phyloP scores from a whole-genome alignment of 2,113 vertebrate genomes.

The Gallinago jamesoni region DNA sequence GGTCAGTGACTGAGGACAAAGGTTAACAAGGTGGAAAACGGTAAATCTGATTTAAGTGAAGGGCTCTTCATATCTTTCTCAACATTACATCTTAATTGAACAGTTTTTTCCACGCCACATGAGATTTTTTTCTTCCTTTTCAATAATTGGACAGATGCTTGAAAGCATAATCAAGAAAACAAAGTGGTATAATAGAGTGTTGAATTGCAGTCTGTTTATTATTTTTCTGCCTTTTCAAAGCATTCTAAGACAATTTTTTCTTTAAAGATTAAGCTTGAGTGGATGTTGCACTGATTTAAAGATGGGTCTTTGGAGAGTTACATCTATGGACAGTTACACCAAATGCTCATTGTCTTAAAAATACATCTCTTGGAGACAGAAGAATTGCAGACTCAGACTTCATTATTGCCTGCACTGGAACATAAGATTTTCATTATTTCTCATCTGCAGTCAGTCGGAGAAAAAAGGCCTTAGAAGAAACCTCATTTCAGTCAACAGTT shows the following conservation, averaged over 20 bases:
- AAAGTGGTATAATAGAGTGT: not conserved
- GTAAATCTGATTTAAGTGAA: constrained; percentile 25
- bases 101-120: not conserved
- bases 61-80: not conserved
- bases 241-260: not conserved
- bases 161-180: not conserved
- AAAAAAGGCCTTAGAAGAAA: not conserved
- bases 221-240: not conserved
- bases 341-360: not conserved
- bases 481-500: not conserved
- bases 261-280: not conserved
- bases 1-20: not conserved
- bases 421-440: not conserved
- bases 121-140: not conserved
- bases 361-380: not conserved
- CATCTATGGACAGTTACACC: not conserved
- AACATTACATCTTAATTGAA: constrained; percentile 5
- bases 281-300: not conserved
- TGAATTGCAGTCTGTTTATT: not conserved
- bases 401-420: not conserved
- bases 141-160: not conserved
- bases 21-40: constrained; percentile 19
- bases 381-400: not conserved
- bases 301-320: not conserved
- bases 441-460: not conserved